Percentiles rank a stretch among this genome's conserved stretches.
Evolutionary conservation across 2,888 invertebrate species (phyloP).

Genomic region (Diarsia mendica): DNA sequence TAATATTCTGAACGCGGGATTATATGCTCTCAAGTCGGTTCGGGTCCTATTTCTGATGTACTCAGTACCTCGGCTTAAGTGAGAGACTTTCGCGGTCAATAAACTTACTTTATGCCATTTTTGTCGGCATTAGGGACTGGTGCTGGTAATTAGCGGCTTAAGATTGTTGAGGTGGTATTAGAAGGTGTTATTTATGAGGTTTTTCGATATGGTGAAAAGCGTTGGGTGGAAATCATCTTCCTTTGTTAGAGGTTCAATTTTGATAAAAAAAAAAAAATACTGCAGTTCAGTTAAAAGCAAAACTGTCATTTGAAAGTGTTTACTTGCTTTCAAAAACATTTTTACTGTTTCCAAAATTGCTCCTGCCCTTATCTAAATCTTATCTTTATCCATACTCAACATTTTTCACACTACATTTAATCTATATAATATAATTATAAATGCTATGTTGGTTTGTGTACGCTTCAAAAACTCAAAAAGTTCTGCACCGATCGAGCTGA

Average conservation of each 20-base stretch:
- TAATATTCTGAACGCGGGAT: conserved; percentile 73
- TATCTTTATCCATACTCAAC: too few species aligned
- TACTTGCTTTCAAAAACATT: neutral
- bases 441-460: too few species aligned
- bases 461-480: too few species aligned
- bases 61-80: conserved; percentile 56
- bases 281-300: neutral
- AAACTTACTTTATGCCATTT: conserved; percentile 52
- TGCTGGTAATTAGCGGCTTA: conserved; percentile 43
- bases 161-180: conserved; percentile 37
- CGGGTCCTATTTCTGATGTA: conserved; percentile 71
- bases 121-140: conserved; percentile 33
- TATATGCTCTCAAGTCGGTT: conserved; percentile 71
- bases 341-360: too few species aligned
- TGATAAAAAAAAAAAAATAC: neutral
- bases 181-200: conserved; percentile 25
- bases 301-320: neutral
- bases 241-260: neutral
- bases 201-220: conserved; percentile 6
- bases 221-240: neutral
- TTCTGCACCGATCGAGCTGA: too few species aligned
- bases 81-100: conserved; percentile 49
- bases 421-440: too few species aligned
- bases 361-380: too few species aligned
- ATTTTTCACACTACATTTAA: too few species aligned